phyloP scores from a whole-genome alignment of 2,888 invertebrate species.

The Operophtera brumata region DNA sequence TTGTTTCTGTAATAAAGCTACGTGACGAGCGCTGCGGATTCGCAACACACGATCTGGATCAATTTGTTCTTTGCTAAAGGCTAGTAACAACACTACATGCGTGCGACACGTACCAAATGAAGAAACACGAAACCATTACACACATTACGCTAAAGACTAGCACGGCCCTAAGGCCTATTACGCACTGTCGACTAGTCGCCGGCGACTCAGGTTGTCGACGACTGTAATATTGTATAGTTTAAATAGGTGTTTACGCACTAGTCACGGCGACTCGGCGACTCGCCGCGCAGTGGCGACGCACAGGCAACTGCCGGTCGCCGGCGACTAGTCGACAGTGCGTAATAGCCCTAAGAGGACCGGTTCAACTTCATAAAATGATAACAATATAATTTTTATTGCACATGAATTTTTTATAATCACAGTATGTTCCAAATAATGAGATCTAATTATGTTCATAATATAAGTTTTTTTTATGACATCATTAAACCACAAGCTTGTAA shows the following conservation, averaged over 20 bases:
- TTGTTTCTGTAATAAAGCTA: slow-evolving; percentile 19
- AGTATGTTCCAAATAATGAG: slow-evolving; percentile 61
- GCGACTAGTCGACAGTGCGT: too few species aligned
- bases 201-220: too few species aligned
- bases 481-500: slow-evolving; percentile 1
- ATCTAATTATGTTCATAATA: slow-evolving; percentile 44
- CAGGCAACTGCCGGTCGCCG: too few species aligned
- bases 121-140: slow-evolving; percentile 32
- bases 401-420: slow-evolving; percentile 65
- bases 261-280: too few species aligned
- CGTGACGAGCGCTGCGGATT: background rate
- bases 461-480: too few species aligned
- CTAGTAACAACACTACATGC: background rate
- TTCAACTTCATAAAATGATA: slow-evolving; percentile 23
- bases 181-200: too few species aligned
- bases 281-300: too few species aligned
- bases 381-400: slow-evolving; percentile 57
- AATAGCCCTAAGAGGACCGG: slow-evolving; percentile 46
- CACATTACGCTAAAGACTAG: slow-evolving; percentile 54
- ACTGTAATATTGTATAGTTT: too few species aligned
- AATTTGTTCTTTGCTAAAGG: background rate
- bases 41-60: background rate
- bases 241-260: too few species aligned
- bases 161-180: slow-evolving; percentile 45
- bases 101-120: slow-evolving; percentile 56